phyloP scores from a whole-genome alignment of 2,888 invertebrate species.

The Drosophila falleni region DNA sequence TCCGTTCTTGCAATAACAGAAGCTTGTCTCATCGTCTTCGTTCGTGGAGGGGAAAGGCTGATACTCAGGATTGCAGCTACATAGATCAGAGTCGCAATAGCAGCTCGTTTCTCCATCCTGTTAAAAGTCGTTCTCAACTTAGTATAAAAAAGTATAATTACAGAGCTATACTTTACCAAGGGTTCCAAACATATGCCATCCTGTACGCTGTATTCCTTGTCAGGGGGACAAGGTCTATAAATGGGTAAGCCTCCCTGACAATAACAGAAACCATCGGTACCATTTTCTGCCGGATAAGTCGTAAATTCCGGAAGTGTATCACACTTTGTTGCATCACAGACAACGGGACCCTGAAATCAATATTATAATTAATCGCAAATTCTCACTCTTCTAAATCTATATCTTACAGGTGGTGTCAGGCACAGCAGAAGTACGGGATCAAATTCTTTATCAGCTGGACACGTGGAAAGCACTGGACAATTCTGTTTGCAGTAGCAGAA shows the following conservation, averaged over 20 bases:
- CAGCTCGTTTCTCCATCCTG: slow-evolving; percentile 15
- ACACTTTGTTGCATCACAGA: slow-evolving; percentile 38
- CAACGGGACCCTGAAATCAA: slow-evolving; percentile 22
- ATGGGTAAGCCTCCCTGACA: slow-evolving; percentile 49
- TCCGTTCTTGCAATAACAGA: slow-evolving; percentile 42
- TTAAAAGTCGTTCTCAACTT: background rate
- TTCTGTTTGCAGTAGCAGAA: slow-evolving; percentile 70
- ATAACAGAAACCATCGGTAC: slow-evolving; percentile 69
- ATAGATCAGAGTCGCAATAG: slow-evolving; percentile 33
- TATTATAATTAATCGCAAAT: background rate
- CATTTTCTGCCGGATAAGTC: slow-evolving; percentile 35
- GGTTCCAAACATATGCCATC: slow-evolving; percentile 5
- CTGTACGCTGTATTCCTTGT: background rate
- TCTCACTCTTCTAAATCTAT: background rate
- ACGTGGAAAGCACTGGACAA: slow-evolving; percentile 41
- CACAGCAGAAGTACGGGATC: slow-evolving; percentile 27
- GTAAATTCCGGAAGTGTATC: slow-evolving; percentile 16
- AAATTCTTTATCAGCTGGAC: slow-evolving; percentile 48
- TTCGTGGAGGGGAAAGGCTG: slow-evolving; percentile 29
- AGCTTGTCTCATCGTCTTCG: slow-evolving; percentile 25
- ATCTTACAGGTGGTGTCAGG: slow-evolving; percentile 19
- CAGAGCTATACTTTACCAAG: slow-evolving; percentile 8
- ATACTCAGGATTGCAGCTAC: slow-evolving; percentile 6
- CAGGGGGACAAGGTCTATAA: slow-evolving; percentile 28
- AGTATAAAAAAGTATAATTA: background rate